These are phyloP conservation scores for Caenorhabditis latens DNA, from an alignment of 1,140 invertebrate species.

Conservation along the genomic window DNA sequence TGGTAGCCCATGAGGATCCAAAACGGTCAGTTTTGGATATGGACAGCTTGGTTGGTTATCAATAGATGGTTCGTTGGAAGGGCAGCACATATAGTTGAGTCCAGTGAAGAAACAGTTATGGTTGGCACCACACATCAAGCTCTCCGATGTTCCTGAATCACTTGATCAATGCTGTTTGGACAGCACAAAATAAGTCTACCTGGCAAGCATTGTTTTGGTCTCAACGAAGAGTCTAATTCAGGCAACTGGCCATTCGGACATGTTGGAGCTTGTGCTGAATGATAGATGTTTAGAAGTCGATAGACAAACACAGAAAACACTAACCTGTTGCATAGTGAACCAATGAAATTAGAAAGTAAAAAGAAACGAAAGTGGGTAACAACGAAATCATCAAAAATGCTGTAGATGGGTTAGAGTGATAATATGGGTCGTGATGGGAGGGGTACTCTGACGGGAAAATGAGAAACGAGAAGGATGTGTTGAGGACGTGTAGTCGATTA, in stretches of 20 bases:
- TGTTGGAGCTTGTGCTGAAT: slow-evolving; percentile 35
- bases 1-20: slow-evolving; percentile 59
- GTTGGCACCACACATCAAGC: slow-evolving; percentile 58
- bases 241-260: slow-evolving; percentile 60
- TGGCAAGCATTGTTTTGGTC: slow-evolving; percentile 62
- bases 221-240: slow-evolving; percentile 55
- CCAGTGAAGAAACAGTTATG: slow-evolving; percentile 67
- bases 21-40: slow-evolving; percentile 59
- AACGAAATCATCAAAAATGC: slow-evolving; percentile 35
- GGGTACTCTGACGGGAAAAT: slow-evolving; percentile 35
- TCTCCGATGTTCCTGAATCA: slow-evolving; percentile 57
- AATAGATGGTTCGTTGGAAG: slow-evolving; percentile 59
- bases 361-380: slow-evolving; percentile 35
- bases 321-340: background rate
- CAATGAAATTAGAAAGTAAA: slow-evolving; percentile 49
- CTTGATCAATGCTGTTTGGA: background rate
- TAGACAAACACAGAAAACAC: background rate
- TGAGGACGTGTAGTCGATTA: slow-evolving; percentile 54
- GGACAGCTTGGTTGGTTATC: slow-evolving; percentile 63
- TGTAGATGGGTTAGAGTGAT: background rate
- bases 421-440: slow-evolving; percentile 29
- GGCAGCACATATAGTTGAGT: slow-evolving; percentile 68
- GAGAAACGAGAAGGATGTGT: slow-evolving; percentile 44
- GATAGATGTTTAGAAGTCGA: no score
- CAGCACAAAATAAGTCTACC: background rate